Evolutionary conservation across 2,113 vertebrate genomes (phyloP), one percentile per base, ranked within the genome.

Genomic region (Ophthalmolycus amberensis): DNA sequence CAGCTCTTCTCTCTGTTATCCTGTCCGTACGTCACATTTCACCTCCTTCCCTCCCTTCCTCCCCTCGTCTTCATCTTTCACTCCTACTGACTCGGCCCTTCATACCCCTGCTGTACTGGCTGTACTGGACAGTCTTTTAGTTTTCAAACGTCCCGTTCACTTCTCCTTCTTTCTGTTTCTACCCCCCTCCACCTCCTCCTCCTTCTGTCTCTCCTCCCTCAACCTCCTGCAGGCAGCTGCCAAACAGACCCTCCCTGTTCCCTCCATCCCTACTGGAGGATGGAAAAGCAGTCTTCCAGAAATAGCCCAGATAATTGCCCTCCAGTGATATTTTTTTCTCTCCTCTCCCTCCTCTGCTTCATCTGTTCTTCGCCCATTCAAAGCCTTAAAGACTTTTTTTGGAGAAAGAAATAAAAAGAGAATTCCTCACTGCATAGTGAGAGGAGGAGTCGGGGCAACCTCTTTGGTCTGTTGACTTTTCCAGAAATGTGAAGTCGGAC

Each of bases 261-360:
- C 83, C 79, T 86, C 80, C 80, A n/a, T 85, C 83, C 79, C 60
- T 15, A 38, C 82, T 90, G 82, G 67, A 90, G 85, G 83, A 89
- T 90, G 88, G 90, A 91, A 88, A 90, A 88, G 85, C 89, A 83
- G 63, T 92, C 86, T 90, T 94, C 92, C 90, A 92, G 85, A 93
- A 93, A 94, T 91, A 94, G 92, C 86, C 85, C 84, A 81, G 75
- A 91, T 92, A 93, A 94, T 94, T 94, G 84, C 91, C 91, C 92
- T 91, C 85, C 71, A 79, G 91, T 90, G 87, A 84, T 89, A 63
- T 89, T 87, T 86, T 86, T 79, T 75, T 22, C 29, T 16, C 32
- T 71, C 71, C 46, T 40, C 42, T 64, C 27, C 46, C 83, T 68
- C 37, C 79, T 77, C 29, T 66, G 42, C 81, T 58, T 88, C 79